Percentiles rank a stretch among this genome's conserved stretches.
phyloP scores from a whole-genome alignment of 2,113 vertebrate species.

The Aythya baeri region DNA sequence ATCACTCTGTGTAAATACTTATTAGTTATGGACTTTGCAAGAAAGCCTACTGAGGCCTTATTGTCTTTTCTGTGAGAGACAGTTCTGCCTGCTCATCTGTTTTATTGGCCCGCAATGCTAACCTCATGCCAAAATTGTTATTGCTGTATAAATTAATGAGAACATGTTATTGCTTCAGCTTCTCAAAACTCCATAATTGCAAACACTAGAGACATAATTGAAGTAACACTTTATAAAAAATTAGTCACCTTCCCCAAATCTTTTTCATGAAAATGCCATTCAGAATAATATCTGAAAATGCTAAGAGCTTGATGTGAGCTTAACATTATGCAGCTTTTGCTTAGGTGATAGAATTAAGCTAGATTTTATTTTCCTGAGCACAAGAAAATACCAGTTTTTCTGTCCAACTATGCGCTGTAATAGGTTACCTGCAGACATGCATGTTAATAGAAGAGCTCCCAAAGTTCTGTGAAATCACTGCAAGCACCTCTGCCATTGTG shows the following conservation, averaged over 20 bases:
- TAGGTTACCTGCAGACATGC: background rate
- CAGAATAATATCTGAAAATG: slow-evolving; percentile 8
- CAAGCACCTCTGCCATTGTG: background rate
- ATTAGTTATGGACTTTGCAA: slow-evolving; percentile 31
- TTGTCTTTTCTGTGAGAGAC: slow-evolving; percentile 47
- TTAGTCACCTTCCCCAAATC: background rate
- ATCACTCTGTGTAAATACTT: slow-evolving; percentile 46
- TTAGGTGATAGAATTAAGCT: background rate
- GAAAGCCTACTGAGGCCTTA: slow-evolving; percentile 36
- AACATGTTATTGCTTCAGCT: slow-evolving; percentile 48
- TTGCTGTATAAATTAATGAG: slow-evolving; percentile 70
- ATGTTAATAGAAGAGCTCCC: background rate
- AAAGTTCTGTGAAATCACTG: background rate
- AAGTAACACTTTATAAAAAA: background rate
- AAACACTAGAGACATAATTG: slow-evolving; percentile 41
- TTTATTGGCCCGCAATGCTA: slow-evolving; percentile 32
- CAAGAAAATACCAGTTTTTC: background rate
- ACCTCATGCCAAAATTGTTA: slow-evolving; percentile 57
- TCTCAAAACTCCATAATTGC: slow-evolving; percentile 48
- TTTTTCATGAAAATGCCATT: background rate
- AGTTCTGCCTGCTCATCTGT: slow-evolving; percentile 67
- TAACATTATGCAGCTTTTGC: background rate
- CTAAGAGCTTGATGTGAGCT: background rate
- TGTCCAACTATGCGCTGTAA: background rate
- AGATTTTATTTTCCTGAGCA: background rate